Evolutionary conservation across 2,888 invertebrate species (phyloP).

Genomic region (Brachycybe producta): DNA sequence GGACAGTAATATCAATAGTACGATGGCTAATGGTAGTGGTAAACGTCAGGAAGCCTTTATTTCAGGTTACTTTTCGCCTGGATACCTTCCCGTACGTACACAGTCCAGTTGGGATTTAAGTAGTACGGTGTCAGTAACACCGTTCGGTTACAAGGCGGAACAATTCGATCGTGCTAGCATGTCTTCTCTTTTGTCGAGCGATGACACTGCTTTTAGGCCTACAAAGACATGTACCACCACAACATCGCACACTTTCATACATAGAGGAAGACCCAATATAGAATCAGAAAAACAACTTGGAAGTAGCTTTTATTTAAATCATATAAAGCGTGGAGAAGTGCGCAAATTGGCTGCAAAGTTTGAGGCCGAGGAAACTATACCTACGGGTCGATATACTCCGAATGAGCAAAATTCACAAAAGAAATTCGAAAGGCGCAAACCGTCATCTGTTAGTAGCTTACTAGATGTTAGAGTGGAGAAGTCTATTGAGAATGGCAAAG

Average conservation of each 20-base stretch:
- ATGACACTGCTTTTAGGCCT: too few relatives aligned
- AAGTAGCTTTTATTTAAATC: conserved; percentile 11
- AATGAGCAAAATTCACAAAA: not conserved
- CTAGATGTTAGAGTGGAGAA: too few relatives aligned
- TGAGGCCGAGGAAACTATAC: conserved; percentile 5
- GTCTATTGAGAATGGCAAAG: too few relatives aligned
- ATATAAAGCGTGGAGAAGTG: conserved; percentile 17
- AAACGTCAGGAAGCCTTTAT: conserved; percentile 13
- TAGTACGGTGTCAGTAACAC: not conserved
- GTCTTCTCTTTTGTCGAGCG: too few relatives aligned
- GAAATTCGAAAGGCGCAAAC: too few relatives aligned
- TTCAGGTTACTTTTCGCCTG: conserved; percentile 26
- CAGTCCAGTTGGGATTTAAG: conserved; percentile 23
- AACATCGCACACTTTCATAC: too few relatives aligned
- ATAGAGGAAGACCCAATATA: too few relatives aligned
- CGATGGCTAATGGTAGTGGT: conserved; percentile 7
- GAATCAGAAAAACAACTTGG: not conserved
- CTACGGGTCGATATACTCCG: not conserved
- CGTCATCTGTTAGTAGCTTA: not conserved
- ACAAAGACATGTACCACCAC: too few relatives aligned
- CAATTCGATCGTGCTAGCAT: not conserved
- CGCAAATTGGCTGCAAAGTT: conserved; percentile 16
- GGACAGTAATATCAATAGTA: conserved; percentile 1
- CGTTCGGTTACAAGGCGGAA: conserved; percentile 15
- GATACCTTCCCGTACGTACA: conserved; percentile 22